Percentiles rank a stretch among this genome's conserved stretches.
These are phyloP conservation scores for Aphelenchoides besseyi DNA, from an alignment of 1,140 invertebrate genomes.

Conservation along the genomic window DNA sequence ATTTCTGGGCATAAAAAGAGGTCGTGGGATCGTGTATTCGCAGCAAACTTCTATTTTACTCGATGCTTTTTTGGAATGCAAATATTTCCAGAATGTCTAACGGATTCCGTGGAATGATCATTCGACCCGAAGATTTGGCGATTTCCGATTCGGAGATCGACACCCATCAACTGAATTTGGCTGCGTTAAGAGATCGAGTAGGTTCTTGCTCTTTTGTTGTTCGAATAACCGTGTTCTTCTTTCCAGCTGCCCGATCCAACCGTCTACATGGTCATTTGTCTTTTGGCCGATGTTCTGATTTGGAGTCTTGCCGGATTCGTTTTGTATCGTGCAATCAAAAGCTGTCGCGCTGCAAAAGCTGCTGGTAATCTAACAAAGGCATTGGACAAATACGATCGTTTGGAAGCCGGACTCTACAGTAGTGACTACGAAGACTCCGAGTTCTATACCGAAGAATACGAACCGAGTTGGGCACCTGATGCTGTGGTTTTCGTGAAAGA, in stretches of 20 bases:
- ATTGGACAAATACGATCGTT: neutral
- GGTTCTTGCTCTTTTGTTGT: neutral
- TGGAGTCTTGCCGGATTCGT: slow-evolving; percentile 15
- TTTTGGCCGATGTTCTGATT: slow-evolving; percentile 10
- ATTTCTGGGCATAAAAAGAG: too few relatives aligned
- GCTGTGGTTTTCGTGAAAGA: neutral
- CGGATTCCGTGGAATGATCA: slow-evolving; percentile 2
- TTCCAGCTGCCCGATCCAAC: slow-evolving; percentile 18
- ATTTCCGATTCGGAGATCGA: neutral
- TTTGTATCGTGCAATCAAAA: neutral
- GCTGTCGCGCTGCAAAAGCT: neutral
- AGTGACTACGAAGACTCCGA: neutral
- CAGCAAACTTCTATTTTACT: too few relatives aligned
- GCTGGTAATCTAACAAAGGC: neutral
- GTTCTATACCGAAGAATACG: neutral
- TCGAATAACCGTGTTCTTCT: too few relatives aligned
- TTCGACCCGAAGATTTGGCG: neutral
- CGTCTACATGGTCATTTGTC: slow-evolving; percentile 16
- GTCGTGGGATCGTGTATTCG: too few relatives aligned
- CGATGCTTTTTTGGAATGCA: neutral
- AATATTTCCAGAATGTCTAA: neutral
- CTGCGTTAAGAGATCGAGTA: neutral
- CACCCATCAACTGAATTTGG: neutral
- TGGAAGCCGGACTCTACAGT: neutral
- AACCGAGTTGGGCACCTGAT: neutral